Percentiles rank a stretch among this genome's conserved stretches.
Evolutionary conservation across 2,888 invertebrate species (phyloP).

Genomic region (Empis stercorea): DNA sequence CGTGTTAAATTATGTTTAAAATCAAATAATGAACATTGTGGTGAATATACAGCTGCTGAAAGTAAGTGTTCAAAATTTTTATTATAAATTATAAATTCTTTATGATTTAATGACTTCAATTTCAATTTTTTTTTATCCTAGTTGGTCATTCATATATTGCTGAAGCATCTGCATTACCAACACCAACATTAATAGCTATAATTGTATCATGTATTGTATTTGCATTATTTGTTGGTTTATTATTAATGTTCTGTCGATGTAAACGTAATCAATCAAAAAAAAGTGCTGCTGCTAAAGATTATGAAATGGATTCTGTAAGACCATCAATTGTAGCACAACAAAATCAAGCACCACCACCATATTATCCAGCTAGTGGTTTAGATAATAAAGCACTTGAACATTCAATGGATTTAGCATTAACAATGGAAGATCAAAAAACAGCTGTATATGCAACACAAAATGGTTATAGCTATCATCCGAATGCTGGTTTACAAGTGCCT

Average conservation of each 20-base stretch:
- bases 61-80: slow-evolving; percentile 44
- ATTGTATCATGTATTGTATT: slow-evolving; percentile 71
- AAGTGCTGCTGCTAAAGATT: slow-evolving; percentile 69
- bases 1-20: slow-evolving; percentile 71
- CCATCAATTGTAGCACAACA: slow-evolving; percentile 77
- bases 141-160: slow-evolving; percentile 72
- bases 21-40: slow-evolving; percentile 68
- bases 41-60: slow-evolving; percentile 71
- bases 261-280: slow-evolving; percentile 71
- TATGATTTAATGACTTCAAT: no score
- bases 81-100: no score
- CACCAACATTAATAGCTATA: slow-evolving; percentile 65
- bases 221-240: slow-evolving; percentile 57
- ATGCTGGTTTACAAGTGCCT: slow-evolving; percentile 50
- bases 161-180: slow-evolving; percentile 62
- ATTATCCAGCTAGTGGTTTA: slow-evolving; percentile 75
- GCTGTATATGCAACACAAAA: slow-evolving; percentile 72
- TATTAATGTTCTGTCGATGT: slow-evolving; percentile 75
- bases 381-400: slow-evolving; percentile 87
- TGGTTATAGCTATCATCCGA: slow-evolving; percentile 74
- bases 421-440: slow-evolving; percentile 76
- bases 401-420: slow-evolving; percentile 70
- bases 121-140: slow-evolving; percentile 22
- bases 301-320: slow-evolving; percentile 79
- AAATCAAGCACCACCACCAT: slow-evolving; percentile 77